Conservation (phyloP, 1,140 invertebrate species). For the Coboldia fuscipes region DNA sequence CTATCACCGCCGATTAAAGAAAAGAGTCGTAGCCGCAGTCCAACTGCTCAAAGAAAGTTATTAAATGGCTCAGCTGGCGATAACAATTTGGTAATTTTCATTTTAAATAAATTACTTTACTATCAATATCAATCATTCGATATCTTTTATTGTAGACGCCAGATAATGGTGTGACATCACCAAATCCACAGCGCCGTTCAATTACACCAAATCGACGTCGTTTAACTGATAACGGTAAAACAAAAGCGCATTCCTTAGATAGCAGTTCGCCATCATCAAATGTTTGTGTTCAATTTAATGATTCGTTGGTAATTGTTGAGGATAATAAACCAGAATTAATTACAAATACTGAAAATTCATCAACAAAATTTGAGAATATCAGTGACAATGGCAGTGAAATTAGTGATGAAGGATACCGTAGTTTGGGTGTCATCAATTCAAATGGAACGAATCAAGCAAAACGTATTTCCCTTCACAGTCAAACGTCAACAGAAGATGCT, state of each 20-base stretch:
- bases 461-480: constrained; percentile 38
- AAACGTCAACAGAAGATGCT: constrained; percentile 41
- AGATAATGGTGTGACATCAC: constrained; percentile 3
- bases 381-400: constrained; percentile 71
- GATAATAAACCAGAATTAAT: too few relatives aligned
- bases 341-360: too few relatives aligned
- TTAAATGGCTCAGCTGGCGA: neutral
- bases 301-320: too few relatives aligned
- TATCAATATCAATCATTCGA: neutral
- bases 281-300: too few relatives aligned
- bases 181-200: constrained; percentile 10
- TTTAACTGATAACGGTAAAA: constrained; percentile 17
- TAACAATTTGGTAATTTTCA: neutral
- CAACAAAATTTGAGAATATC: constrained; percentile 32
- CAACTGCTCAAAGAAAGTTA: constrained; percentile 6
- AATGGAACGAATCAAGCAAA: constrained; percentile 26
- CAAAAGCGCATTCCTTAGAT: constrained; percentile 5
- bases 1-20: constrained; percentile 1
- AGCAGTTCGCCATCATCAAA: constrained; percentile 7
- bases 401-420: constrained; percentile 70
- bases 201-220: constrained; percentile 23
- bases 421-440: constrained; percentile 43
- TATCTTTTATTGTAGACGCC: neutral
- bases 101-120: neutral
- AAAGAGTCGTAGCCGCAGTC: constrained; percentile 4